Evolutionary conservation across 2,888 invertebrate species (phyloP), one percentile per base, ranked within the genome.

Genomic region (Thereva unica): DNA sequence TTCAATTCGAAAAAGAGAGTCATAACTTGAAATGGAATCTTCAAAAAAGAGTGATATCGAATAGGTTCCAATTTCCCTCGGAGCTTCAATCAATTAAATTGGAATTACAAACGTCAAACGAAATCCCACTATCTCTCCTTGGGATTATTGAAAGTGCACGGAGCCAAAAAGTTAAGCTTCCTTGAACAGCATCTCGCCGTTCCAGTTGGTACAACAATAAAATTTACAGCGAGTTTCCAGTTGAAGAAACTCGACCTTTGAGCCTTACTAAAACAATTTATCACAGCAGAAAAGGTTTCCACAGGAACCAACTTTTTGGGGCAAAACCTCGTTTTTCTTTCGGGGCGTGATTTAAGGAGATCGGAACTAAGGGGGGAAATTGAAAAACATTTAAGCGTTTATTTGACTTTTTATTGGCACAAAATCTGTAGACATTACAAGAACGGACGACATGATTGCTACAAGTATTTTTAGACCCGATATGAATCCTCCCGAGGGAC

Each of bases 231-330:
- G 12, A 61, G 50, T 61, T 61, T 61, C 61, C 61, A 61, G 61
- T 61, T 45, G 61, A 61, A 40, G 41, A 50, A 61, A 40, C 41
- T 61, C 41, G 41, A 41, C 49, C 50, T 50, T 50, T 50, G 61
- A 50, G 50, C 61, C 50, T 50, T 23, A 50, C 45, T 61, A 50
- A 23, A 50, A 61, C 57, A 40, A 61, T 61, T 61, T 61, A 61
- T 61, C 61, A 61, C 50, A 49, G 23, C 4, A n/a, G 47, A 59
- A 59, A 61, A 40, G 61, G 61, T 47, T 59, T 40, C 35, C 47
- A 59, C 37, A 50, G 23, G 23, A 23, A 23, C 23, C 23, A 61
- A 12, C 38, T 50, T 49, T 35, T 37, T 40, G 10, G 41, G 50
- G 34, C 12, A 10, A 35, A 35, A 47, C 10, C 37, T 35, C 12